phyloP scores from a whole-genome alignment of 2,113 vertebrate species.

The Hemibagrus wyckioides region DNA sequence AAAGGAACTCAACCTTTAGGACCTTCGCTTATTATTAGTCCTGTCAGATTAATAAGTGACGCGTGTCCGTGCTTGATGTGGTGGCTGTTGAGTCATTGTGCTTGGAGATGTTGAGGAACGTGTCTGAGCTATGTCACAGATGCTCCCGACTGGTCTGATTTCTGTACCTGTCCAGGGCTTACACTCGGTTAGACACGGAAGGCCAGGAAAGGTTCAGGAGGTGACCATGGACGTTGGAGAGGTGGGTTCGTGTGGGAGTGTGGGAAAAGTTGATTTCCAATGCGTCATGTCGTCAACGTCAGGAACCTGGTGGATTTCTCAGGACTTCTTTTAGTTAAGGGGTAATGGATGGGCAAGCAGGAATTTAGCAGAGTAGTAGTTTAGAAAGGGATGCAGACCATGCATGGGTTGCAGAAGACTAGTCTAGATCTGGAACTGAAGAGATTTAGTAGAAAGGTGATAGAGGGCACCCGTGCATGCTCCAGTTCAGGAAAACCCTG shows the following conservation, averaged over 20 bases:
- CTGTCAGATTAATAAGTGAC: neutral
- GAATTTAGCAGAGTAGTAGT: neutral
- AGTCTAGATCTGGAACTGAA: neutral
- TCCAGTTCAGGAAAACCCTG: conserved; percentile 21
- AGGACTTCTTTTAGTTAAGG: neutral
- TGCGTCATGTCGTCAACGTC: neutral
- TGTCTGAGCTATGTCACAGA: conserved; percentile 3
- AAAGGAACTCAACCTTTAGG: neutral
- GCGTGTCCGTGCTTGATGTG: neutral
- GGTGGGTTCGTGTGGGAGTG: conserved; percentile 5
- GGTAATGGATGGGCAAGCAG: neutral
- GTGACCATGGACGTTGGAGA: neutral
- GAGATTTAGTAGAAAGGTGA: neutral
- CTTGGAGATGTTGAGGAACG: conserved; percentile 16
- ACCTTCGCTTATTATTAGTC: neutral
- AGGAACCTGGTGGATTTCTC: neutral
- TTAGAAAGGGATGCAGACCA: neutral
- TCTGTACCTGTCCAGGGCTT: neutral
- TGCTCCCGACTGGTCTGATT: conserved; percentile 8
- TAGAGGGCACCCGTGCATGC: conserved; percentile 30
- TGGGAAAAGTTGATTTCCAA: conserved; percentile 1
- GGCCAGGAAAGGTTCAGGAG: neutral
- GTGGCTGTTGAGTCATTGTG: conserved; percentile 34
- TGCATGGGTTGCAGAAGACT: neutral
- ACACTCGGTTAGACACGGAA: neutral